Conservation (phyloP, 2,797 vertebrate genomes). For the Holocentrus rufus region DNA sequence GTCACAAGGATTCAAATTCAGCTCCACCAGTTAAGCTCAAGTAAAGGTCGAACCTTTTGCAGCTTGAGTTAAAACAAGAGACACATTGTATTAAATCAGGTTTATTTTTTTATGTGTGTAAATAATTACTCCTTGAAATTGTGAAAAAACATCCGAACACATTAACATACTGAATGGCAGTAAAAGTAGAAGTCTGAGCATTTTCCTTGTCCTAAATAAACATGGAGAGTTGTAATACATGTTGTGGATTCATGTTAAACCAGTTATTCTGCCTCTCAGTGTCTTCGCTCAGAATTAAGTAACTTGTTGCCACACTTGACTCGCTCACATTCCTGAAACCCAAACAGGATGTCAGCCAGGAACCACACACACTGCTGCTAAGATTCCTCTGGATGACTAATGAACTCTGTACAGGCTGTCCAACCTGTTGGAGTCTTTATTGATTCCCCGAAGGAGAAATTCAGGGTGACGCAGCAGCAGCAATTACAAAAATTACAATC, state of each 20-base stretch:
- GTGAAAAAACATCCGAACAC: background rate
- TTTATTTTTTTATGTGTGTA: constrained; percentile 13
- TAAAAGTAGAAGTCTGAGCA: background rate
- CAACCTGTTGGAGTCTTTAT: constrained; percentile 41
- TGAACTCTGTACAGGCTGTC: background rate
- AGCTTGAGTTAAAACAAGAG: no score
- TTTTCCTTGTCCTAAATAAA: constrained; percentile 9
- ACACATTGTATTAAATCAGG: background rate
- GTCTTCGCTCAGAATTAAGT: background rate
- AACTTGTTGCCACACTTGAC: constrained; percentile 5
- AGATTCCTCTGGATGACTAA: constrained; percentile 14
- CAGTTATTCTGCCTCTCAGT: background rate
- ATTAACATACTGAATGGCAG: background rate
- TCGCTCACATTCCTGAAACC: constrained; percentile 32
- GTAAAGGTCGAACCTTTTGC: background rate
- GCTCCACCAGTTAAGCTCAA: background rate
- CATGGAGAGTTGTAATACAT: background rate
- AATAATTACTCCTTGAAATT: constrained; percentile 1
- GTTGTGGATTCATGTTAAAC: background rate
- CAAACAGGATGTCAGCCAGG: constrained; percentile 75
- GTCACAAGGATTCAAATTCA: background rate
- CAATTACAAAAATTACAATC: no score
- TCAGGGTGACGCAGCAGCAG: no score
- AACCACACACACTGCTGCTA: constrained; percentile 38
- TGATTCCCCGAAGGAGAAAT: no score